Percentiles rank a stretch among this genome's conserved stretches.
Conservation (phyloP, 2,113 vertebrate species). For the Zootoca vivipara region DNA sequence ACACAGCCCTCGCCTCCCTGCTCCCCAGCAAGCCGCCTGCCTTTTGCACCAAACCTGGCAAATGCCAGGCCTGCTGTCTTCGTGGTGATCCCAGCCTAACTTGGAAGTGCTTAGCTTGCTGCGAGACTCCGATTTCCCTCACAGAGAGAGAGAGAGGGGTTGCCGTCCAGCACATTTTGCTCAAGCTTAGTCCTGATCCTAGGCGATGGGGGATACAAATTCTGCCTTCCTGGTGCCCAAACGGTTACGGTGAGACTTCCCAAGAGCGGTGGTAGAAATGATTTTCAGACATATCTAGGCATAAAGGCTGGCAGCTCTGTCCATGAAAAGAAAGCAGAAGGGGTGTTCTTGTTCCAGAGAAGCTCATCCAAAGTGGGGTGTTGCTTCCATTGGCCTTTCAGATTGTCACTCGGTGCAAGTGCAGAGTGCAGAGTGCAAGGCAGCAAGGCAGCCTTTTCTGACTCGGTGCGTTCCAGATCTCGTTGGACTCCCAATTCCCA, state of each 20-base stretch:
- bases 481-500: too few species aligned
- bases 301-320: not conserved
- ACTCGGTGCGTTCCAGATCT: too few species aligned
- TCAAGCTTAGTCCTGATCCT: not conserved
- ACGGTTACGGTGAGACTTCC: not conserved
- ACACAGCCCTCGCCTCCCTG: not conserved
- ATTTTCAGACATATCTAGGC: not conserved
- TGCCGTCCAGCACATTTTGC: not conserved
- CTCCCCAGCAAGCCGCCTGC: not conserved
- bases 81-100: not conserved
- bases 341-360: not conserved
- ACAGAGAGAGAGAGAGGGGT: not conserved
- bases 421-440: not conserved
- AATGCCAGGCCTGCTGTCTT: not conserved
- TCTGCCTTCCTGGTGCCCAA: not conserved
- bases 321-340: not conserved
- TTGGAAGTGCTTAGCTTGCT: not conserved
- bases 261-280: not conserved
- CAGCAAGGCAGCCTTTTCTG: too few species aligned
- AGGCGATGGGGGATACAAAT: not conserved
- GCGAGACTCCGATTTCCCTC: too few species aligned
- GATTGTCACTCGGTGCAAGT: not conserved
- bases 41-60: slow-evolving; percentile 21
- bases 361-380: not conserved
- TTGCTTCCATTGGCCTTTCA: not conserved